Percentiles rank a stretch among this genome's conserved stretches.
Conservation (phyloP, 2,113 vertebrate genomes). For the Hydrolagus affinis region DNA sequence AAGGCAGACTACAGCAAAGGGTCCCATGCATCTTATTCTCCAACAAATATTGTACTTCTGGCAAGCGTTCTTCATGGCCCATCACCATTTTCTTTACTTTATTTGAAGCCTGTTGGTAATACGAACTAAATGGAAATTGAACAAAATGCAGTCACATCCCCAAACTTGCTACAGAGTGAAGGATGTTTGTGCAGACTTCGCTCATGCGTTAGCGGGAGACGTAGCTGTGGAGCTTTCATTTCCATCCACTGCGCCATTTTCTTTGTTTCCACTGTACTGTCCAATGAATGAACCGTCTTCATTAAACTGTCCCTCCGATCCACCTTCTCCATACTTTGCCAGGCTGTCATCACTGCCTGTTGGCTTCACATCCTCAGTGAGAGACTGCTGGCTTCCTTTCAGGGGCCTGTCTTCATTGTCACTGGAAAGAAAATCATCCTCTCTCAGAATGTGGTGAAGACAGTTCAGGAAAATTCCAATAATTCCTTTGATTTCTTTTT, state of each 20-base stretch:
- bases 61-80: not conserved
- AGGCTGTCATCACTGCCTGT: slow-evolving; percentile 87
- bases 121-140: not conserved
- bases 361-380: slow-evolving; percentile 70
- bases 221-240: slow-evolving; percentile 63
- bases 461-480: not conserved
- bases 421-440: slow-evolving; percentile 49
- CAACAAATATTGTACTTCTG: slow-evolving; percentile 2
- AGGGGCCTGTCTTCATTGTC: slow-evolving; percentile 94
- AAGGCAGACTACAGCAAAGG: slow-evolving; percentile 3
- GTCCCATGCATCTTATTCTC: slow-evolving; percentile 15
- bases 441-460: not conserved
- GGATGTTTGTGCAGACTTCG: not conserved
- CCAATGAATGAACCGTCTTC: slow-evolving; percentile 97
- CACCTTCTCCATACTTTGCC: slow-evolving; percentile 77
- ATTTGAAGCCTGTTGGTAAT: slow-evolving; percentile 2
- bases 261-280: slow-evolving; percentile 78
- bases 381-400: slow-evolving; percentile 77
- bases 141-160: slow-evolving; percentile 15
- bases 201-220: slow-evolving; percentile 43
- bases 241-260: slow-evolving; percentile 74
- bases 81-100: not conserved
- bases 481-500: not conserved
- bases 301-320: slow-evolving; percentile 83
- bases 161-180: not conserved